Conservation (phyloP, 2,113 vertebrate genomes). For the Oplegnathus fasciatus region DNA sequence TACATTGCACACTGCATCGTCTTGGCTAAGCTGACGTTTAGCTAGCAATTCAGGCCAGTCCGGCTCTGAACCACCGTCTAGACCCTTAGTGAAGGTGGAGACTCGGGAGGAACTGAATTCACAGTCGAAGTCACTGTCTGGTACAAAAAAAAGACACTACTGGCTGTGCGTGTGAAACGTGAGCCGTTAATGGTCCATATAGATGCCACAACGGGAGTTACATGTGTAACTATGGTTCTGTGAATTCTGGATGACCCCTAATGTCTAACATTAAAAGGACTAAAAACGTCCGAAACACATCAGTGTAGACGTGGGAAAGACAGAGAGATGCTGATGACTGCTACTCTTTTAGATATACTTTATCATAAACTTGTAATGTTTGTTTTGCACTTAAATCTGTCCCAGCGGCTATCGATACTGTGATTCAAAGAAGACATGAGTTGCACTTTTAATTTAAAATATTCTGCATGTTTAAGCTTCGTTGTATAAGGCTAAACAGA, state of each 20-base stretch:
- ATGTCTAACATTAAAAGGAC: no score
- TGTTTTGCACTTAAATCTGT: not conserved
- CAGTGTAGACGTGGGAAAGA: not conserved
- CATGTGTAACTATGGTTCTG: no score
- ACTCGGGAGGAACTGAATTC: not conserved
- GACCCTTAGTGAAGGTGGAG: not conserved
- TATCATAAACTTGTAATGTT: not conserved
- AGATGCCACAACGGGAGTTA: no score
- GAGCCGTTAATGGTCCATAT: not conserved
- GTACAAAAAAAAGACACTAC: not conserved
- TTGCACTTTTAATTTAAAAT: not conserved
- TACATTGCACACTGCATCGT: no score
- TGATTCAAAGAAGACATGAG: not conserved
- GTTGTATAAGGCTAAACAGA: not conserved
- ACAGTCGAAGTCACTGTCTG: not conserved
- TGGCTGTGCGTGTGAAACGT: not conserved
- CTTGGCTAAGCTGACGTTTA: not conserved
- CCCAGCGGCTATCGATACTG: not conserved
- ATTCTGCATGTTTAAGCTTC: not conserved
- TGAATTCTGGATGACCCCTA: not conserved
- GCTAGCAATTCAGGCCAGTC: not conserved
- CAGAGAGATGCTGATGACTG: not conserved
- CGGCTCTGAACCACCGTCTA: not conserved
- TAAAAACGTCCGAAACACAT: not conserved
- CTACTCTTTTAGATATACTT: not conserved